A percentile compares a stretch with the other conserved stretches of the same genome.
Conservation (phyloP, 2,888 invertebrate species). For the Penaeus monodon region DNA sequence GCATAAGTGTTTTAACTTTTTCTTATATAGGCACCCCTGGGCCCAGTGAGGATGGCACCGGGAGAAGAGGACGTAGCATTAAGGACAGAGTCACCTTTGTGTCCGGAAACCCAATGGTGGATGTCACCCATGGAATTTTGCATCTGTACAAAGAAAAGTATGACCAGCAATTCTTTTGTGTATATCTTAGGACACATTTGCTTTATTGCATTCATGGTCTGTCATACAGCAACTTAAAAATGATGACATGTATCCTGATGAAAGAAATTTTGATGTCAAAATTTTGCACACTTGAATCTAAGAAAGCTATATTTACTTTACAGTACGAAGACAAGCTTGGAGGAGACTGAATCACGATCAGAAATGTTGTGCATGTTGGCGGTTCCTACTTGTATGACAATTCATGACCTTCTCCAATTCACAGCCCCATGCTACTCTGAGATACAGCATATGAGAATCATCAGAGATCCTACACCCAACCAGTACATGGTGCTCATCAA, state of each 20-base stretch:
- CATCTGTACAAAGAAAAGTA: conserved; percentile 98
- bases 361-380: conserved; percentile 89
- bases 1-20: not conserved
- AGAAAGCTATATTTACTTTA: conserved; percentile 66
- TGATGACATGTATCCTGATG: not conserved
- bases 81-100: conserved; percentile 76
- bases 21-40: conserved; percentile 65
- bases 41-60: conserved; percentile 67
- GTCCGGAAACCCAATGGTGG: conserved; percentile 96
- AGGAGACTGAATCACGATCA: conserved; percentile 78
- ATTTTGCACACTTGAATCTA: not conserved
- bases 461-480: conserved; percentile 88
- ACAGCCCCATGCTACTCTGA: conserved; percentile 92
- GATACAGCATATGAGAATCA: conserved; percentile 90
- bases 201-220: too few relatives aligned
- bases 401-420: conserved; percentile 92
- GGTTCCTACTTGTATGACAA: conserved; percentile 90
- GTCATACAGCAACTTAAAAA: too few relatives aligned
- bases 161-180: conserved; percentile 67
- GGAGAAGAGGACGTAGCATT: conserved; percentile 69
- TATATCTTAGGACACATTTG: too few relatives aligned
- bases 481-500: conserved; percentile 97
- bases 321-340: conserved; percentile 82
- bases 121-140: conserved; percentile 95
- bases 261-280: not conserved